phyloP scores from a whole-genome alignment of 2,797 vertebrate species.

The Enteromius thamalakanensis region DNA sequence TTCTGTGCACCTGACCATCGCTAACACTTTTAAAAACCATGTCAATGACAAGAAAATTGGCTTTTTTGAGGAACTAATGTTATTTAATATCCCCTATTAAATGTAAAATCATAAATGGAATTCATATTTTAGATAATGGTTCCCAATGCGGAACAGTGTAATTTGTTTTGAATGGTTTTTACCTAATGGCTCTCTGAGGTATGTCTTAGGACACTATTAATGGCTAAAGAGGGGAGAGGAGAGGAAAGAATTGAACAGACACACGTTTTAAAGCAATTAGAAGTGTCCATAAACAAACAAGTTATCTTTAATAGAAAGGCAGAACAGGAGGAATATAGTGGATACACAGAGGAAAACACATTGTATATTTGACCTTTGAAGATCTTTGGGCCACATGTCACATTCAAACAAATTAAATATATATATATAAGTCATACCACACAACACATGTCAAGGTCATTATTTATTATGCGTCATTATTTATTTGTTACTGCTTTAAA shows the following conservation, averaged over 20 bases:
- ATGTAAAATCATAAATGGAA: constrained; percentile 32
- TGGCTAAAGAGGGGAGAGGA: not conserved
- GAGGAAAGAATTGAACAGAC: not conserved
- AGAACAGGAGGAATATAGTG: not conserved
- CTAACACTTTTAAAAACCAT: not conserved
- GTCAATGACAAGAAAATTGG: constrained; percentile 11
- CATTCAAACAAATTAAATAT: too few species aligned
- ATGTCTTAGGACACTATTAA: constrained; percentile 26
- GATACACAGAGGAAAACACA: not conserved
- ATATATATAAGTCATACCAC: too few species aligned
- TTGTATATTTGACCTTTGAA: not conserved
- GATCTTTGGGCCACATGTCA: not conserved
- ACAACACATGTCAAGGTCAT: not conserved
- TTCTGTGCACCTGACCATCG: not conserved
- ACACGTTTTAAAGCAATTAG: constrained; percentile 11
- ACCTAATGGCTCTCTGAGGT: constrained; percentile 19
- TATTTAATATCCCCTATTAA: constrained; percentile 25
- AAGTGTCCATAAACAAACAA: not conserved
- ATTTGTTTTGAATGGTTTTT: constrained; percentile 40
- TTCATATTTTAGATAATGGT: constrained; percentile 23
- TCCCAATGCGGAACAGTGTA: constrained; percentile 4
- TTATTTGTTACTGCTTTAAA: constrained; percentile 17
- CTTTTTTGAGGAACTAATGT: not conserved
- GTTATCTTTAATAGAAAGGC: not conserved
- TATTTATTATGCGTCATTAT: not conserved